A percentile compares a stretch with the other conserved stretches of the same genome.
These are phyloP conservation scores for Drosophila percnosoma DNA, from an alignment of 2,888 invertebrate species.

Conservation along the genomic window DNA sequence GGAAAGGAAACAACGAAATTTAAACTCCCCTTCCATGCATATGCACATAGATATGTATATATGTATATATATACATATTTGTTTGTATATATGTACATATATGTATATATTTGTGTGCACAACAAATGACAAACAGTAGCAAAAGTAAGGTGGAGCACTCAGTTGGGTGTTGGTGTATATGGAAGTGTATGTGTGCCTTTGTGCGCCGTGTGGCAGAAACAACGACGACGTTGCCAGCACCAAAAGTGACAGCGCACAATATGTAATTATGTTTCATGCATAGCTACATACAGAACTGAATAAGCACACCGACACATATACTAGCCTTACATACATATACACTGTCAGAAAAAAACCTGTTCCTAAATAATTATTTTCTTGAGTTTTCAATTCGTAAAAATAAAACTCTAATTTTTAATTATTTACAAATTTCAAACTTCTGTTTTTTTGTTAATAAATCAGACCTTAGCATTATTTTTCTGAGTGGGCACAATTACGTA, in stretches of 20 bases:
- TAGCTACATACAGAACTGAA: constrained; percentile 39
- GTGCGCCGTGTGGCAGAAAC: constrained; percentile 53
- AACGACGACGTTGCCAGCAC: constrained; percentile 56
- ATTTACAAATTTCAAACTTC: not conserved
- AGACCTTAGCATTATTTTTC: not conserved
- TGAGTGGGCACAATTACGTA: constrained; percentile 1
- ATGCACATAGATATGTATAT: not conserved
- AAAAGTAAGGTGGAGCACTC: constrained; percentile 27
- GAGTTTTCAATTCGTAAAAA: not conserved
- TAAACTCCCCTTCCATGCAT: constrained; percentile 35
- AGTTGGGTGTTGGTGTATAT: constrained; percentile 31
- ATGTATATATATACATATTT: constrained; percentile 1
- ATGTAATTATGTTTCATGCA: constrained; percentile 78
- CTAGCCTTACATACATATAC: constrained; percentile 6
- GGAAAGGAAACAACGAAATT: constrained; percentile 22
- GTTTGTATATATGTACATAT: not conserved
- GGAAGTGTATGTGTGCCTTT: constrained; percentile 38
- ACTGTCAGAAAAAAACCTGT: not conserved
- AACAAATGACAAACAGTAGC: constrained; percentile 65
- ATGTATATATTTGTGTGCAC: constrained; percentile 27
- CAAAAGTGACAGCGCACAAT: constrained; percentile 81
- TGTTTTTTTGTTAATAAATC: not conserved
- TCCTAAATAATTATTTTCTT: not conserved
- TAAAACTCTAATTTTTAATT: not conserved
- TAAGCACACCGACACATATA: constrained; percentile 23